phyloP scores from a whole-genome alignment of 2,888 invertebrate genomes.

The Emmelina monodactyla region DNA sequence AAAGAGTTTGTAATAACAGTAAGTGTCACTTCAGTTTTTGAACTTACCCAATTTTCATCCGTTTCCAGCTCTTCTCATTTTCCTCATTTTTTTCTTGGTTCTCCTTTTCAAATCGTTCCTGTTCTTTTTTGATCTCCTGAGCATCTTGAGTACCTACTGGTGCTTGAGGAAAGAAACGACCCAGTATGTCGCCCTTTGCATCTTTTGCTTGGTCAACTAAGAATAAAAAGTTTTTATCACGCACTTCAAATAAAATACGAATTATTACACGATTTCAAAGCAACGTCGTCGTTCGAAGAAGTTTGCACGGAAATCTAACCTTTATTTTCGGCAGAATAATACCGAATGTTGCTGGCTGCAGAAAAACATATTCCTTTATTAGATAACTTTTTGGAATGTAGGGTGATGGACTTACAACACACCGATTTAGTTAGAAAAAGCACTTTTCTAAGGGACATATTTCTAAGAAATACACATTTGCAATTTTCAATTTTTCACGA shows the following conservation, averaged over 20 bases:
- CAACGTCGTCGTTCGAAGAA: too few relatives aligned
- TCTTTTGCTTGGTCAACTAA: slow-evolving; percentile 20
- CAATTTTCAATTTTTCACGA: too few relatives aligned
- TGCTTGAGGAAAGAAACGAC: slow-evolving; percentile 67
- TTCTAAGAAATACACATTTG: slow-evolving; percentile 26
- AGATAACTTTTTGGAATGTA: slow-evolving; percentile 32
- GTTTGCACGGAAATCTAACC: slow-evolving; percentile 53
- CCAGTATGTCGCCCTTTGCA: slow-evolving; percentile 55
- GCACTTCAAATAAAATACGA: slow-evolving; percentile 12
- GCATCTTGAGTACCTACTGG: slow-evolving; percentile 41
- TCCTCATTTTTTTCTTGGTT: slow-evolving; percentile 64
- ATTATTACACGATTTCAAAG: too few relatives aligned
- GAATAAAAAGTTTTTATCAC: slow-evolving; percentile 27
- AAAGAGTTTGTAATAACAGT: too few relatives aligned
- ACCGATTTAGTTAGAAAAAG: slow-evolving; percentile 38
- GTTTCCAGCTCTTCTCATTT: slow-evolving; percentile 74
- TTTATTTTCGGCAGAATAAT: slow-evolving; percentile 47
- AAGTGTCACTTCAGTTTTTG: too few relatives aligned
- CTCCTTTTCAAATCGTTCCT: slow-evolving; percentile 62
- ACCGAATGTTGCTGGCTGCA: slow-evolving; percentile 35
- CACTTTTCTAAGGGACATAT: slow-evolving; percentile 52
- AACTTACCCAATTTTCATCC: slow-evolving; percentile 73
- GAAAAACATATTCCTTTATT: slow-evolving; percentile 37
- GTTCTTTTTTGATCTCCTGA: slow-evolving; percentile 62
- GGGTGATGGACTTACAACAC: slow-evolving; percentile 33